Base-by-base conservation (phyloP, 2,113 vertebrate species). In the Leiothrix lutea region DNA sequence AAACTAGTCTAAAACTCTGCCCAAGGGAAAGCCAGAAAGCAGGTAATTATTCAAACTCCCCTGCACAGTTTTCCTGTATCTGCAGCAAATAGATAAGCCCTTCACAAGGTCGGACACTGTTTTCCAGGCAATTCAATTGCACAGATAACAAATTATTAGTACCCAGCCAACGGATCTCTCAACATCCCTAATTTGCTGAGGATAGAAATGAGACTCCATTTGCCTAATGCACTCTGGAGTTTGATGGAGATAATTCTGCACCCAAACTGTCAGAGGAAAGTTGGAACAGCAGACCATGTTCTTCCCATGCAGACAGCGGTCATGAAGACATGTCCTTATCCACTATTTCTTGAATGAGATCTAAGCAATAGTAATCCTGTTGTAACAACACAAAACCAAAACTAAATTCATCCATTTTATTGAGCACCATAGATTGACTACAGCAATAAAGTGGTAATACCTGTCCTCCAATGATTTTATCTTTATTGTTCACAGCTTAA, bases 361-460 rank as follows among this genome's bases (percentile, higher is more conserved):
- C 82, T 95, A 81, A 87, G 97, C 82, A 50, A 96, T 88, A 93
- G 95, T 94, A 95, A 98, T 94, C 91, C 96, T 95, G 82, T 92
- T 91, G 85, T 92, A 96, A 93, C 81, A 83, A 96, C 91, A 96
- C 75, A 95, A 96, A 97, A 94, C 62, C 74, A 94, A 97, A 97
- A 94, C 69, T 91, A 74, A 94, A 91, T 97, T 90, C 45, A 87
- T 88, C 93, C 86, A 82, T 95, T 96, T 97, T 97, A 96, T 96
- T 96, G 92, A 96, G 81, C 79, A 80, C 73, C 10, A 6, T 75
- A 95, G 70, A 91, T 80, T 96, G 92, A 73, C 75, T 94, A 78
- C 79, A 96, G 95, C 93, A 97, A 96, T 95, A 94, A 97, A 95
- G 36, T 90, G 61, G 89, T 95, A 97, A 97, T 97, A 97, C 91